A percentile compares a stretch with the other conserved stretches of the same genome.
Evolutionary conservation across 2,888 invertebrate species (phyloP).

Genomic region (Hermaeophaga mercurialis): DNA sequence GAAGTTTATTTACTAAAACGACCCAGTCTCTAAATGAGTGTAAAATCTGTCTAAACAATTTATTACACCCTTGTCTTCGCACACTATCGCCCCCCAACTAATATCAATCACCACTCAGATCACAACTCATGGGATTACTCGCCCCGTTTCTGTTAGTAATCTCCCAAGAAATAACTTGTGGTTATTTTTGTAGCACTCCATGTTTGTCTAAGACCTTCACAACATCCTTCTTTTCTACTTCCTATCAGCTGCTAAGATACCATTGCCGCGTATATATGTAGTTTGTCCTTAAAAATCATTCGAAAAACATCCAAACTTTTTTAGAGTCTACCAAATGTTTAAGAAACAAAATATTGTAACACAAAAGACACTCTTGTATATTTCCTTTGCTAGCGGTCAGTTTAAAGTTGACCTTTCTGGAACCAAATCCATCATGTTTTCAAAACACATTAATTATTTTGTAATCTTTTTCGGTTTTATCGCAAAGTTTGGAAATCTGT

Average conservation of each 20-base stretch:
- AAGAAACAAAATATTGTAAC: too few relatives aligned
- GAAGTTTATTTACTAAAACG: not conserved
- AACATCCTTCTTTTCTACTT: constrained; percentile 16
- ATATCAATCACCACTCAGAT: constrained; percentile 7
- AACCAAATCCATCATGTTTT: too few relatives aligned
- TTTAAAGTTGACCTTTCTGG: too few relatives aligned
- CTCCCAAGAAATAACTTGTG: constrained; percentile 14
- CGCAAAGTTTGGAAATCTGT: too few relatives aligned
- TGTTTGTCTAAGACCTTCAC: constrained; percentile 15
- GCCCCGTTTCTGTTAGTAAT: not conserved
- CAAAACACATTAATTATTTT: too few relatives aligned
- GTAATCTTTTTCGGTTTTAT: too few relatives aligned
- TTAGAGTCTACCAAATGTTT: too few relatives aligned
- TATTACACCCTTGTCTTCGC: not conserved
- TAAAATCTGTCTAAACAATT: not conserved
- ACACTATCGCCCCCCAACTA: not conserved
- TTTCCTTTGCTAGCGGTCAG: too few relatives aligned
- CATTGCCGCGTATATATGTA: not conserved
- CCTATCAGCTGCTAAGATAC: constrained; percentile 30
- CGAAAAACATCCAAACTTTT: too few relatives aligned
- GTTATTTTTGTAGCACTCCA: constrained; percentile 21
- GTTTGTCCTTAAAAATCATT: too few relatives aligned
- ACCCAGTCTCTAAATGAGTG: not conserved
- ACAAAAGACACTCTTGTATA: too few relatives aligned
- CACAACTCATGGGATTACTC: constrained; percentile 8